These are phyloP conservation scores for Pangasius larnaudii DNA, from an alignment of 2,797 vertebrate genomes.

Conservation along the genomic window DNA sequence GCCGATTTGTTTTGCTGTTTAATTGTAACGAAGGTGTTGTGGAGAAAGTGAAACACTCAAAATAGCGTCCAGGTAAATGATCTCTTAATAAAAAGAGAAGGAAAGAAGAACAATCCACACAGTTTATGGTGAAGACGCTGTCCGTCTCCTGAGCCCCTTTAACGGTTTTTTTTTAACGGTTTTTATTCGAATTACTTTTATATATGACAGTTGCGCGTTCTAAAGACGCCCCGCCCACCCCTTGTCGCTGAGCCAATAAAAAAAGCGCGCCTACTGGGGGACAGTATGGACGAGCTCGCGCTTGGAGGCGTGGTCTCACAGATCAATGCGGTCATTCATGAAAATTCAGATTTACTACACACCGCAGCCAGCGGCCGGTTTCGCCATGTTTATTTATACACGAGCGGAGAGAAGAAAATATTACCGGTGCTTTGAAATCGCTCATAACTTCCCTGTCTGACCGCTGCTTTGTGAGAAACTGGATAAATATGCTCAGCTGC, in stretches of 20 bases:
- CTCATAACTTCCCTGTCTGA: constrained; percentile 54
- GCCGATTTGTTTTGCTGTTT: neutral
- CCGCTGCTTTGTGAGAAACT: constrained; percentile 70
- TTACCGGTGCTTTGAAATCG: constrained; percentile 75
- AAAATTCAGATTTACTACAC: constrained; percentile 78
- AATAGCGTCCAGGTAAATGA: constrained; percentile 2
- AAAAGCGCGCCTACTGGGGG: constrained; percentile 47
- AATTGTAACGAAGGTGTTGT: neutral
- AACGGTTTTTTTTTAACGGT: neutral
- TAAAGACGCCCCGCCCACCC: constrained; percentile 64
- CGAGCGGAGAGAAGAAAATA: constrained; percentile 70
- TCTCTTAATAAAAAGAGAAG: neutral
- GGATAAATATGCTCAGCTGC: constrained; percentile 75
- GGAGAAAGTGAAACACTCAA: neutral
- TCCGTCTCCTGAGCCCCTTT: neutral
- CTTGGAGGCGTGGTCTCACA: constrained; percentile 65
- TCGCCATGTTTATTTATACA: constrained; percentile 74
- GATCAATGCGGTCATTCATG: constrained; percentile 86
- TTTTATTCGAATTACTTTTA: constrained; percentile 45
- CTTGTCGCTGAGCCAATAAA: constrained; percentile 66
- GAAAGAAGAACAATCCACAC: neutral
- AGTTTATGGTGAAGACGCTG: too few species aligned
- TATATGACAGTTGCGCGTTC: constrained; percentile 63
- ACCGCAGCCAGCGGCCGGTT: constrained; percentile 71
- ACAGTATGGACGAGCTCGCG: constrained; percentile 33